Evolutionary conservation across 53 echinoderm and acorn worm genomes (phyloP), one percentile per base, ranked within the genome.

Genomic region (Zoroaster sp.): DNA sequence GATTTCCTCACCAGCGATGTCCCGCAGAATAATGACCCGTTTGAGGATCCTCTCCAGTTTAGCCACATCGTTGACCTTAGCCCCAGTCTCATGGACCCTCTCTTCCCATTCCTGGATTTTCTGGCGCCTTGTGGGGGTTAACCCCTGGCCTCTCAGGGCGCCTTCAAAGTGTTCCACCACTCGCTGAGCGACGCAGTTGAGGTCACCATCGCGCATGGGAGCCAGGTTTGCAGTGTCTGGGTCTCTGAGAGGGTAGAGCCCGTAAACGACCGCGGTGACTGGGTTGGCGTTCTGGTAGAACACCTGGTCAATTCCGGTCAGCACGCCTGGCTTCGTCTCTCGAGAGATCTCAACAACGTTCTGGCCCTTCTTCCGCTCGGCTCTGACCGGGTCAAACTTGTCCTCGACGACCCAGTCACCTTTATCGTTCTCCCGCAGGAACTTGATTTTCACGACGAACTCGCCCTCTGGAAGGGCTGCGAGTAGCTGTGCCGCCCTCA

Each of bases 121-220:
- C 33, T 73, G 37, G 9, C 74, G 6, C 74, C 20, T 36, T 35
- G 8, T 35, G 74, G 33, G 74, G 37, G 74, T 73, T 6, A 73
- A 35, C 5, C 37, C 32, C 74, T 73, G 74, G 74, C 74, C 15
- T 20, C 74, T 33, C 14, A 25, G 45, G 76, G 76, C 76, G 23
- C 76, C 76, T 40, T 75, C 76, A 75, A 43, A 75, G 76, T 75
- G 43, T n/a, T 75, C 11, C 3, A 75, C 33, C 43, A 45, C 76
- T 31, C 20, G 20, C 25, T n/a, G 5, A 43, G 76, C 43, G n/a
- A 75, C 76, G 28, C 41, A 75, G 76, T 75, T 75, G 76, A 42
- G 45, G 76, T 75, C 44, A 8, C 43, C 44, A 47, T 40, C 41
- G 13, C 43, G 4, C 20, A 75, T 5, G 4, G 36, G 37, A 5